Percentiles rank a stretch among this genome's conserved stretches.
phyloP scores from a whole-genome alignment of 2,797 vertebrate genomes.

The Coluber constrictor region DNA sequence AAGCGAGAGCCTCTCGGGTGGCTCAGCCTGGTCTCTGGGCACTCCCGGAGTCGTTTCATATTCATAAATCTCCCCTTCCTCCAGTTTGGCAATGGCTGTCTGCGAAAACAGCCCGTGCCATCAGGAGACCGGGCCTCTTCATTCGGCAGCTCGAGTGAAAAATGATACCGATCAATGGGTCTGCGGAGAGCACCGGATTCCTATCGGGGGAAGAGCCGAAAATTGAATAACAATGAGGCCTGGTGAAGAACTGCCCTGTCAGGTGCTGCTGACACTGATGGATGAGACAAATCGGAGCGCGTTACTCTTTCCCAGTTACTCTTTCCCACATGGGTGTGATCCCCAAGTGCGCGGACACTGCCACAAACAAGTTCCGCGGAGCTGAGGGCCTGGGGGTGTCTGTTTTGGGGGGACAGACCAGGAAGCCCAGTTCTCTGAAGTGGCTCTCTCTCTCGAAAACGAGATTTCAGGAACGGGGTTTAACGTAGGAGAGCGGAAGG shows the following conservation, averaged over 20 bases:
- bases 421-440: neutral
- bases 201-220: constrained; percentile 74
- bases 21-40: constrained; percentile 59
- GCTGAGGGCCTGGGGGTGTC: constrained; percentile 18
- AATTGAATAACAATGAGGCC: constrained; percentile 87
- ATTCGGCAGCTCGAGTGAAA: constrained; percentile 70
- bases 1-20: constrained; percentile 62
- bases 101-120: constrained; percentile 60
- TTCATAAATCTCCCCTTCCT: constrained; percentile 76
- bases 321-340: constrained; percentile 51
- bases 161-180: constrained; percentile 70
- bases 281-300: constrained; percentile 75
- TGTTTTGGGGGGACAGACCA: constrained; percentile 21
- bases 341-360: constrained; percentile 52
- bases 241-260: constrained; percentile 87
- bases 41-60: constrained; percentile 60
- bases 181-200: constrained; percentile 57
- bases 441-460: neutral
- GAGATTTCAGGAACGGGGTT: too few species aligned
- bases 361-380: constrained; percentile 59
- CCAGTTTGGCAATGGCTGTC: constrained; percentile 59
- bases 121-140: constrained; percentile 63
- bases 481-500: neutral
- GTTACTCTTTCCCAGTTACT: constrained; percentile 53
- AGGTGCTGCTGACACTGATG: constrained; percentile 84